A percentile compares a stretch with the other conserved stretches of the same genome.
These are phyloP conservation scores for Zonitis immaculata DNA, from an alignment of 2,888 invertebrate species.

Conservation along the genomic window DNA sequence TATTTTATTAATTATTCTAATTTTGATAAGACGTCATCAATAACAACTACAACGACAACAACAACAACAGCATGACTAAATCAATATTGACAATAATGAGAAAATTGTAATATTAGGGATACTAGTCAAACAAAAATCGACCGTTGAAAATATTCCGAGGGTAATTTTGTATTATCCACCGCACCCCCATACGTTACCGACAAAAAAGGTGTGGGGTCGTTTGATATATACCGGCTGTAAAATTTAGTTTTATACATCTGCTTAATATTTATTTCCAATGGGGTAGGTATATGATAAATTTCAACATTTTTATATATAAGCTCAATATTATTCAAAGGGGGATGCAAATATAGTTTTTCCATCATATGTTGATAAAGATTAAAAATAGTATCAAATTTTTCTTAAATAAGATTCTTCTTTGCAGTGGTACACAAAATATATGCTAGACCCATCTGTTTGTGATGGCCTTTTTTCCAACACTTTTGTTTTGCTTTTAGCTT, in stretches of 20 bases:
- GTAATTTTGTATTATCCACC: conserved; percentile 1
- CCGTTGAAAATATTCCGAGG: no score
- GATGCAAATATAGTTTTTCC: background rate
- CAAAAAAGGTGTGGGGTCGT: conserved; percentile 2
- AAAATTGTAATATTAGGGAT: no score
- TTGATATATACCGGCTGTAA: background rate
- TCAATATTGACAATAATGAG: conserved; percentile 24
- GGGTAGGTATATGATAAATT: background rate
- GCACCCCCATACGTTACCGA: conserved; percentile 1
- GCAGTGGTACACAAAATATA: conserved; percentile 12
- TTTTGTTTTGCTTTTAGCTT: conserved; percentile 8
- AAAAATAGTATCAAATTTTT: conserved; percentile 6
- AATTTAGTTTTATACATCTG: background rate
- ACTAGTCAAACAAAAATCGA: no score
- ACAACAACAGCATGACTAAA: conserved; percentile 25
- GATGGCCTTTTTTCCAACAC: background rate
- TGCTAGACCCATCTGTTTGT: background rate
- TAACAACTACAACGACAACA: background rate
- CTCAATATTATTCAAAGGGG: background rate
- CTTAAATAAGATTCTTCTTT: conserved; percentile 7
- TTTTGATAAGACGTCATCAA: background rate
- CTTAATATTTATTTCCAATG: background rate
- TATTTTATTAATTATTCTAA: conserved; percentile 19
- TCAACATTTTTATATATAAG: background rate
- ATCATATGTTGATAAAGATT: background rate